Evolutionary conservation across 2,888 invertebrate genomes (phyloP).

Genomic region (Tridacna gigas): DNA sequence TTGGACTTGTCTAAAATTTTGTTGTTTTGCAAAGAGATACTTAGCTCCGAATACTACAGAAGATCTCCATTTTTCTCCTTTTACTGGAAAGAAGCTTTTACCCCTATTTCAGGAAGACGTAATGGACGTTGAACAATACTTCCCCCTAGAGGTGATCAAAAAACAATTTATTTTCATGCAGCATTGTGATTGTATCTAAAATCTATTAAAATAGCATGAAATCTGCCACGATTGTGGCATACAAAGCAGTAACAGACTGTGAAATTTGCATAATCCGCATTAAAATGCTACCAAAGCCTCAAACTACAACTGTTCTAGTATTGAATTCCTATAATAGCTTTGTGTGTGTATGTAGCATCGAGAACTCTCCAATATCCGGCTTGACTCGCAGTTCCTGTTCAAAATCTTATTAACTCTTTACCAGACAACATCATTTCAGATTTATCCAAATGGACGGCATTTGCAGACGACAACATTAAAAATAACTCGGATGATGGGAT

Average conservation of each 20-base stretch:
- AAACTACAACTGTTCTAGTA: conserved; percentile 19
- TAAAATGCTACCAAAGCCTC: conserved; percentile 23
- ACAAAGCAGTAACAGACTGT: background rate
- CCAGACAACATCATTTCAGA: background rate
- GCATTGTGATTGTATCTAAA: background rate
- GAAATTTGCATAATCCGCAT: conserved; percentile 30
- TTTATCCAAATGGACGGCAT: background rate
- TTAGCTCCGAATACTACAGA: no score
- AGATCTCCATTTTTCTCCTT: no score
- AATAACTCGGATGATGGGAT: no score
- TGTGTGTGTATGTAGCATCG: background rate
- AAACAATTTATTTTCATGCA: background rate
- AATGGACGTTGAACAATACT: no score
- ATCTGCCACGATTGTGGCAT: background rate
- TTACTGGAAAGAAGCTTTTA: no score
- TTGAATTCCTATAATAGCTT: conserved; percentile 26
- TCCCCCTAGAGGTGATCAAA: background rate
- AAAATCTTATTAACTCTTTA: conserved; percentile 9
- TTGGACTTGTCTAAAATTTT: no score
- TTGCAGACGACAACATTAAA: background rate
- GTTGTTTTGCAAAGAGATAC: no score
- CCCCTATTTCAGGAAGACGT: no score
- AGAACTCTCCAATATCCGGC: background rate
- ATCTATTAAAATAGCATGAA: conserved; percentile 9
- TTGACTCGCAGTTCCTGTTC: background rate